Percentiles rank a stretch among this genome's conserved stretches.
Conservation (phyloP, 2,888 invertebrate species). For the Torymus auratus region DNA sequence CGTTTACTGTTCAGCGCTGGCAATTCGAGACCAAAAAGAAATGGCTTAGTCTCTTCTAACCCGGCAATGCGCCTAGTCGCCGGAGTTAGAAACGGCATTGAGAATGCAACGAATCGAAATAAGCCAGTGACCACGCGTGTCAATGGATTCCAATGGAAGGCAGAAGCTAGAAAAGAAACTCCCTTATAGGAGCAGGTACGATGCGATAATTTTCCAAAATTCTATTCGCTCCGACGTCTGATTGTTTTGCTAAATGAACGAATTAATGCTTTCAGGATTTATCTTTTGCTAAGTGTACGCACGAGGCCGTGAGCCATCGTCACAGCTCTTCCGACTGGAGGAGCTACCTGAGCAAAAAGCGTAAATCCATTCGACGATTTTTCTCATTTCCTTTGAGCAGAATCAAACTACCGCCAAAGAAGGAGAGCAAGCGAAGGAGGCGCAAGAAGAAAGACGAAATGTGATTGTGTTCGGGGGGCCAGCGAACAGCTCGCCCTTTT, state of each 20-base stretch:
- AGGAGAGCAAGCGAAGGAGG: constrained; percentile 62
- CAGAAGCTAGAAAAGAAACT: constrained; percentile 84
- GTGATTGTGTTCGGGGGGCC: constrained; percentile 54
- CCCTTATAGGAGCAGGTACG: constrained; percentile 79
- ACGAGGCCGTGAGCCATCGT: constrained; percentile 58
- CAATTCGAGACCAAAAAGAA: constrained; percentile 85
- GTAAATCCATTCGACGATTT: constrained; percentile 74
- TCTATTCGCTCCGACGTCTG: too few species aligned
- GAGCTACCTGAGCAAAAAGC: constrained; percentile 71
- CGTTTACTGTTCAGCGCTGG: constrained; percentile 67
- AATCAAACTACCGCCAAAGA: constrained; percentile 76
- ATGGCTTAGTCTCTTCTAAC: constrained; percentile 91
- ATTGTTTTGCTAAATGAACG: too few species aligned
- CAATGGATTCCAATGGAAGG: constrained; percentile 88
- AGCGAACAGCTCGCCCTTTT: not conserved
- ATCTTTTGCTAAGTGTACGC: constrained; percentile 63
- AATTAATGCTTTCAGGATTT: constrained; percentile 60
- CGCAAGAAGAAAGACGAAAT: constrained; percentile 53
- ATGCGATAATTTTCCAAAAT: too few species aligned
- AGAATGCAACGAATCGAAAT: constrained; percentile 78
- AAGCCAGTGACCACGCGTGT: constrained; percentile 75
- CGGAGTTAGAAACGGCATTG: constrained; percentile 85
- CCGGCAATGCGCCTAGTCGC: constrained; percentile 90
- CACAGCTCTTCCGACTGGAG: constrained; percentile 65
- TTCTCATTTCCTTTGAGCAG: constrained; percentile 75